Evolutionary conservation across 2,113 vertebrate genomes (phyloP), one percentile per base, ranked within the genome.

Genomic region (Elanoides forficatus): DNA sequence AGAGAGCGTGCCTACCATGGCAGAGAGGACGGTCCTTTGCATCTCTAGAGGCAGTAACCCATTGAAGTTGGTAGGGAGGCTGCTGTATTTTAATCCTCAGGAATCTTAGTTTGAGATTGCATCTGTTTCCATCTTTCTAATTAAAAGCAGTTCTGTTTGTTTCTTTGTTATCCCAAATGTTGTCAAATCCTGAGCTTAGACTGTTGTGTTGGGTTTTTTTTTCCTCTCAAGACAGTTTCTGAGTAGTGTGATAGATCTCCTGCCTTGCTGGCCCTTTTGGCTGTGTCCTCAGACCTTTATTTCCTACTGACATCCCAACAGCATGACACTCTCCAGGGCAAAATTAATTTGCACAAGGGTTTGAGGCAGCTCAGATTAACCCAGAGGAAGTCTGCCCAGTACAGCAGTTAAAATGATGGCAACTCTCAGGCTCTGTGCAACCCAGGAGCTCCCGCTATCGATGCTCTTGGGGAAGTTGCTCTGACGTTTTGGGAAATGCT

Each of bases 111-210:
- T 81, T 59, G 59, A 74, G 67, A 59, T 78, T 53, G 20, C 56
- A 29, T 83, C 75, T 92, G 40, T 95, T 93, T 86, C 36, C 55
- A 52, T 88, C 90, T 86, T 78, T 72, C 68, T 93, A 90, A 90
- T 93, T 78, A 63, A 67, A 92, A 90, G 67, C 92, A 86, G 75
- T 70, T 86, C 72, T 92, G 42, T 88, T 73, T 95, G 58, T 55
- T 82, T 86, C 72, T 86, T 86, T 1, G 0, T 94, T 86, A 81
- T 67, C 79, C 34, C 2, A 4, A 80, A 58, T 0, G 0, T 47
- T 66, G 50, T 67, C 42, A 78, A 56, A 86, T 55, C 55, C 62
- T 63, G 18, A 94, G n/a, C 21, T 65, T 72, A 71, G 60, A 10
- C 52, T 30, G 42, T 11, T 34, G 16, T 30, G 42, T 11, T 34